A percentile compares a stretch with the other conserved stretches of the same genome.
Evolutionary conservation across 2,888 invertebrate genomes (phyloP).

Genomic region (Rosalia funebris): DNA sequence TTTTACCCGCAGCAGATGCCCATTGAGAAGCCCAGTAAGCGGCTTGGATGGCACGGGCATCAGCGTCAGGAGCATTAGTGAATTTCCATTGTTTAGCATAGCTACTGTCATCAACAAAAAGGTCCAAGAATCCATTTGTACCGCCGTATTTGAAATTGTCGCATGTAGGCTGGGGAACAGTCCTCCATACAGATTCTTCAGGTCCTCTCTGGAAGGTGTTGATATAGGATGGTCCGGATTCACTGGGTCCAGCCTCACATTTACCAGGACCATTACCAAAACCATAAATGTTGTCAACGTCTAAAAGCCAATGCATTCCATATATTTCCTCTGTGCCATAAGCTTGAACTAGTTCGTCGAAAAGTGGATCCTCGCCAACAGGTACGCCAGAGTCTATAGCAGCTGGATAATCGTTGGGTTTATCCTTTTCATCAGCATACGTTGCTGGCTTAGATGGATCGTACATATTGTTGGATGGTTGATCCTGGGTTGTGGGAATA

Average conservation of each 20-base stretch:
- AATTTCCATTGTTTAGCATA: constrained; percentile 49
- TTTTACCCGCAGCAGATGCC: constrained; percentile 42
- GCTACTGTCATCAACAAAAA: constrained; percentile 40
- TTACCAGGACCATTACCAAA: constrained; percentile 37
- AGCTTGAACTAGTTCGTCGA: constrained; percentile 40
- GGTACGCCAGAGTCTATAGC: constrained; percentile 29
- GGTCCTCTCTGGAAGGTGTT: constrained; percentile 49
- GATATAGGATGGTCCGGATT: constrained; percentile 43
- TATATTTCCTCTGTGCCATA: constrained; percentile 42
- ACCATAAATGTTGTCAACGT: constrained; percentile 40
- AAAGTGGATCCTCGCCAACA: constrained; percentile 45
- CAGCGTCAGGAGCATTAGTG: constrained; percentile 43
- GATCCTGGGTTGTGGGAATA: constrained; percentile 41
- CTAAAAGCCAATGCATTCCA: constrained; percentile 48
- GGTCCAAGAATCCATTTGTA: constrained; percentile 42
- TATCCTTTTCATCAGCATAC: constrained; percentile 42
- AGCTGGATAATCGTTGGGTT: constrained; percentile 43
- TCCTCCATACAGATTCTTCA: constrained; percentile 48
- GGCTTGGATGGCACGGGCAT: constrained; percentile 44
- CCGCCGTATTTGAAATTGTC: constrained; percentile 45
- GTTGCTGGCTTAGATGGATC: constrained; percentile 44
- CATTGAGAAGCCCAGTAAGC: constrained; percentile 46
- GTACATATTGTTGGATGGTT: constrained; percentile 42
- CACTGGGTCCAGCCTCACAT: constrained; percentile 35
- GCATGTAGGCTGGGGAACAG: constrained; percentile 48